Evolutionary conservation across 2,797 vertebrate genomes (phyloP).

Genomic region (Mus spretus): DNA sequence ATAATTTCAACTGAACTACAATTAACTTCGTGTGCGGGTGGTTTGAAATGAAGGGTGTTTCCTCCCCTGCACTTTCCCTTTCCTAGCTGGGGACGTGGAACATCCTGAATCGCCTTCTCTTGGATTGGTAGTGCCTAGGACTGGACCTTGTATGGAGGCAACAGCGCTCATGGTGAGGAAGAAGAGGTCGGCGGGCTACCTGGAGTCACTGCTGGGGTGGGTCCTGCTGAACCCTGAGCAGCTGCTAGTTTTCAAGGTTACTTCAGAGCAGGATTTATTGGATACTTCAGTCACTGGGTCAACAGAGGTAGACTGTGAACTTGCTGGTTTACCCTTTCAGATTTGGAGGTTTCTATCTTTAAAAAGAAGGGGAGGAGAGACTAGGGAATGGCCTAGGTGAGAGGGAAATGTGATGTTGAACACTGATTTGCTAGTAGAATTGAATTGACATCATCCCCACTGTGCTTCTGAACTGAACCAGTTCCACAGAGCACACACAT

Average conservation of each 20-base stretch:
- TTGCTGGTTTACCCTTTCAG: not conserved
- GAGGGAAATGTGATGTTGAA: not conserved
- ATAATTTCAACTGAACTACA: not conserved
- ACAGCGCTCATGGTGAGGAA: slow-evolving; percentile 46
- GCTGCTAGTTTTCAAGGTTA: slow-evolving; percentile 2
- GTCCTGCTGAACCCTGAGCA: not conserved
- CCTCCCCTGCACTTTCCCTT: not conserved
- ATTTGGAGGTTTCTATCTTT: not conserved
- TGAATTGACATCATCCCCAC: not conserved
- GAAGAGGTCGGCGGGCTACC: not conserved
- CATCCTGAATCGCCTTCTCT: slow-evolving; percentile 52
- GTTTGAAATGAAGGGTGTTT: not conserved
- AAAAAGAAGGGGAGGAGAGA: not conserved
- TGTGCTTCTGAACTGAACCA: slow-evolving; percentile 32
- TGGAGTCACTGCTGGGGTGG: not conserved
- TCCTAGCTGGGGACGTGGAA: slow-evolving; percentile 46
- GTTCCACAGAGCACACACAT: not conserved
- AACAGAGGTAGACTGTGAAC: not conserved
- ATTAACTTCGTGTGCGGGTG: not conserved
- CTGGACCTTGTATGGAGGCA: slow-evolving; percentile 67
- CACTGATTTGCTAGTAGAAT: not conserved
- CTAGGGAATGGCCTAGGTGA: slow-evolving; percentile 7
- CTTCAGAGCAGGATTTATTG: not conserved
- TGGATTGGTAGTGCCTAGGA: not conserved
- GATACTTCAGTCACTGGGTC: not conserved